Percentiles rank a stretch among this genome's conserved stretches.
Conservation (phyloP, 2,888 invertebrate genomes). For the Drosophila diplacantha region DNA sequence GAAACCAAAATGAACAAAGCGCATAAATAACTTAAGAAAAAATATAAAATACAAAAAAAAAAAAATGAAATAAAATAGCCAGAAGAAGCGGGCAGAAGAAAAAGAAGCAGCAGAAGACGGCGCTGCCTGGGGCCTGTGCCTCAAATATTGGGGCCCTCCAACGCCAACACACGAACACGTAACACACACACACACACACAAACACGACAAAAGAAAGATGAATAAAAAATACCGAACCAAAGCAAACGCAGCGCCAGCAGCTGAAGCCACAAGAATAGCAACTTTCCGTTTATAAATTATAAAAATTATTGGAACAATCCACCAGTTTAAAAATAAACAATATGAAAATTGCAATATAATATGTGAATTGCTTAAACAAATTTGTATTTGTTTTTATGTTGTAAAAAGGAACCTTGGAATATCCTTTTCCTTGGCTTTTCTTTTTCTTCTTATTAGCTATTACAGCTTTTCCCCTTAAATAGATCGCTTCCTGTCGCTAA, state of each 20-base stretch:
- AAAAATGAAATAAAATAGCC: too few relatives aligned
- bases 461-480: background rate
- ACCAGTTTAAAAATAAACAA: background rate
- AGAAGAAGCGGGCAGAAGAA: conserved; percentile 19
- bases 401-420: background rate
- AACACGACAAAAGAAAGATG: conserved; percentile 1
- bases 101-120: conserved; percentile 28
- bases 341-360: background rate
- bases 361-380: background rate
- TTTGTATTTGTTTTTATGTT: background rate
- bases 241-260: conserved; percentile 17
- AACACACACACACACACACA: conserved; percentile 13
- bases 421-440: background rate
- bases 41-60: conserved; percentile 10
- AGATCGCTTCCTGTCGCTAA: background rate
- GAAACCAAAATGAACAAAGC: conserved; percentile 63
- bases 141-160: conserved; percentile 58
- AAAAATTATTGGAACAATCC: background rate
- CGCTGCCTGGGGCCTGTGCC: conserved; percentile 40
- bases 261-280: background rate
- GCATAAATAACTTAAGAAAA: conserved; percentile 66
- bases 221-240: conserved; percentile 1
- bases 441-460: background rate
- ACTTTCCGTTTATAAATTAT: background rate
- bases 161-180: conserved; percentile 51